These are phyloP conservation scores for Thymelicus sylvestris DNA, from an alignment of 2,888 invertebrate genomes.

Conservation along the genomic window DNA sequence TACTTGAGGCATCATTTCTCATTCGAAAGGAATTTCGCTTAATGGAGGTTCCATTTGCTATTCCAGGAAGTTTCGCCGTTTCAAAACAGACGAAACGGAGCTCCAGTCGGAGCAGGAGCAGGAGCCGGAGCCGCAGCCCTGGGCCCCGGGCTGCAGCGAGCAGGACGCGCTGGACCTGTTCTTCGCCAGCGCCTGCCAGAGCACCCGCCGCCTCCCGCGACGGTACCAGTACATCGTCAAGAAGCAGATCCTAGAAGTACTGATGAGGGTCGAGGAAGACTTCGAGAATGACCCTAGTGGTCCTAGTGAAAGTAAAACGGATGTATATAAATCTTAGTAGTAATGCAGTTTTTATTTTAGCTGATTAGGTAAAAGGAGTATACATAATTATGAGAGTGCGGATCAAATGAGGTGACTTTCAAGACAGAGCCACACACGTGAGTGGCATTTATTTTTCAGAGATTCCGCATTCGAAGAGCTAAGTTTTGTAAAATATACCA, in stretches of 20 bases:
- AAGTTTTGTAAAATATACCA: no score
- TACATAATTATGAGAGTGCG: no score
- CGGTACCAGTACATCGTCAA: conserved; percentile 63
- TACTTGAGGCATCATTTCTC: no score
- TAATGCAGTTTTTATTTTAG: no score
- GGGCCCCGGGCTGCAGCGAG: conserved; percentile 56
- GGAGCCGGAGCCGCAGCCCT: conserved; percentile 45
- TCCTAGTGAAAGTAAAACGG: conserved; percentile 44
- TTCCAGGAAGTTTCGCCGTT: conserved; percentile 57
- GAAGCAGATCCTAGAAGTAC: conserved; percentile 66
- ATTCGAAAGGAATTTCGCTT: background rate
- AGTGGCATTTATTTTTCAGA: no score
- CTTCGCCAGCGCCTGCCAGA: conserved; percentile 78
- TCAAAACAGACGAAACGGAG: conserved; percentile 61
- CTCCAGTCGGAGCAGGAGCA: conserved; percentile 58
- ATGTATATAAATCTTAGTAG: conserved; percentile 19
- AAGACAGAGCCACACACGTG: no score
- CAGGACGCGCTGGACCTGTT: conserved; percentile 71
- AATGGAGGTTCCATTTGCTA: background rate
- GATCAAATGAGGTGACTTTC: no score
- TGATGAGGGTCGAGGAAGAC: conserved; percentile 70
- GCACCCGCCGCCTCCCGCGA: conserved; percentile 65
- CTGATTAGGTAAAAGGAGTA: no score
- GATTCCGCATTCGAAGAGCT: no score
- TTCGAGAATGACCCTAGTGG: conserved; percentile 54